phyloP scores from a whole-genome alignment of 2,888 invertebrate genomes.

The Zele albiditarsus region DNA sequence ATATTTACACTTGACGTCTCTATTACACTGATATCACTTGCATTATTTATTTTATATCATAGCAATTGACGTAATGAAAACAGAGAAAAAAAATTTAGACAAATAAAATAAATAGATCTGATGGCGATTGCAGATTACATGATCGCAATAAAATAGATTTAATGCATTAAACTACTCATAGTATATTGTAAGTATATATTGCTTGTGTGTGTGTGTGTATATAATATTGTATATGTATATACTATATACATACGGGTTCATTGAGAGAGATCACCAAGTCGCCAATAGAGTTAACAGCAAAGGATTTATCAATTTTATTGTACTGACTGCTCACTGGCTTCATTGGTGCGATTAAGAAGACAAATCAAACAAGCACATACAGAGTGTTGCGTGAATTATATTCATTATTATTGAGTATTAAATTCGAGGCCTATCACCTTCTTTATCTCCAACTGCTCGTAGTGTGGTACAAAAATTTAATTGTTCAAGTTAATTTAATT shows the following conservation, averaged over 20 bases:
- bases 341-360: conserved; percentile 45
- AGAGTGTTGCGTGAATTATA: neutral
- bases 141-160: conserved; percentile 1
- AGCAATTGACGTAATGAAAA: neutral
- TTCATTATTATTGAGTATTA: neutral
- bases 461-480: too few species aligned
- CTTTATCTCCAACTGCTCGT: too few species aligned
- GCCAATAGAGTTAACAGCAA: conserved; percentile 45
- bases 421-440: too few species aligned
- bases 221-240: conserved; percentile 6
- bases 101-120: neutral
- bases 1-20: neutral
- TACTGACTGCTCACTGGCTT: conserved; percentile 27
- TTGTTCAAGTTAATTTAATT: too few species aligned
- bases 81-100: neutral
- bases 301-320: conserved; percentile 47
- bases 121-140: neutral
- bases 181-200: neutral
- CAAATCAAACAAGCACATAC: conserved; percentile 29
- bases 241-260: conserved; percentile 33
- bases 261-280: conserved; percentile 39
- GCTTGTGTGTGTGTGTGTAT: neutral
- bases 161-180: neutral
- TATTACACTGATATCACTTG: neutral
- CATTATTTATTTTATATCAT: neutral